phyloP scores from a whole-genome alignment of 2,888 invertebrate species.

The Allolobophora icterica region DNA sequence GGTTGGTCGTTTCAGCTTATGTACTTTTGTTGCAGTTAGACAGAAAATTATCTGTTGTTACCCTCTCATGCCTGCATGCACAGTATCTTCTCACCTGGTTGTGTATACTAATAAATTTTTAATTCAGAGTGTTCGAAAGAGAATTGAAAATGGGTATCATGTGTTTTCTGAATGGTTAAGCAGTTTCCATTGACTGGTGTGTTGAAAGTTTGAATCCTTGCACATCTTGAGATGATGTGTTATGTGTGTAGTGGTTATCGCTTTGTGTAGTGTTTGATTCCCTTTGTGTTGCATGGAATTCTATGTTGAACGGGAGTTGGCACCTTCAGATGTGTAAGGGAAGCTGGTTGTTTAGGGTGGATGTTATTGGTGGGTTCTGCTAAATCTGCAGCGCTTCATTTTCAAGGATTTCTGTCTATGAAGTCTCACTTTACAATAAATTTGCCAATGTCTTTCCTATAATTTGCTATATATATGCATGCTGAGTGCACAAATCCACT shows the following conservation, averaged over 20 bases:
- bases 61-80: not conserved
- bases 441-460: no score
- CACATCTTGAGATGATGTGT: not conserved
- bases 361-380: no score
- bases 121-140: not conserved
- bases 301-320: no score
- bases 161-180: not conserved
- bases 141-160: not conserved
- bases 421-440: no score
- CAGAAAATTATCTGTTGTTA: not conserved
- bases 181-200: not conserved
- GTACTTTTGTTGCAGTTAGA: slow-evolving; percentile 52
- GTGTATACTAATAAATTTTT: not conserved
- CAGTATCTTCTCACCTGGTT: not conserved
- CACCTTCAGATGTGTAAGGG: no score
- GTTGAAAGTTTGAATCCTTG: not conserved
- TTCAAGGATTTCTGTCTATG: no score
- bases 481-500: no score
- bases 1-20: slow-evolving; percentile 48
- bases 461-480: no score
- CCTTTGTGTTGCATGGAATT: not conserved
- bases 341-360: no score
- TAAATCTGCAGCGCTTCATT: no score
- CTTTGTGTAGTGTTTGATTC: not conserved
- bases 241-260: not conserved